Evolutionary conservation across 2,888 invertebrate species (phyloP).

Genomic region (Aleiodes alternator): DNA sequence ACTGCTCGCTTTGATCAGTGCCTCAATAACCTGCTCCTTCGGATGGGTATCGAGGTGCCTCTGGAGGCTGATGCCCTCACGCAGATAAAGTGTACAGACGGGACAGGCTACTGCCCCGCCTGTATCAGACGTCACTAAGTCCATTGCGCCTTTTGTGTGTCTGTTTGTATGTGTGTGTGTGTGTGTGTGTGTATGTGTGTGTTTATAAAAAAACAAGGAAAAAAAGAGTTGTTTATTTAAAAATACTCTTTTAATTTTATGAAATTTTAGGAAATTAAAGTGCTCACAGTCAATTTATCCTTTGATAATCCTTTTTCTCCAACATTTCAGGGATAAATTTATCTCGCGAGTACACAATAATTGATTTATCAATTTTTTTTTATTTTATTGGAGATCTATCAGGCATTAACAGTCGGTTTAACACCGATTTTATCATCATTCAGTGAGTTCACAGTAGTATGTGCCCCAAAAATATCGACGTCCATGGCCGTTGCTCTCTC

Average conservation of each 20-base stretch:
- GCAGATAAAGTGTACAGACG: constrained; percentile 89
- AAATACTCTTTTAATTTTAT: too few relatives aligned
- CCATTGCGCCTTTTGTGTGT: constrained; percentile 52
- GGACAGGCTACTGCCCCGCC: constrained; percentile 80
- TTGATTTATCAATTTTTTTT: neutral
- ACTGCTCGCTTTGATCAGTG: constrained; percentile 78
- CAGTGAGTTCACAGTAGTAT: constrained; percentile 57
- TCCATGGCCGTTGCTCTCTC: constrained; percentile 69
- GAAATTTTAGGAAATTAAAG: too few relatives aligned
- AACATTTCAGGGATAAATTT: too few relatives aligned
- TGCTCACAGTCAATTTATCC: too few relatives aligned
- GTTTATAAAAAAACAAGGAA: neutral
- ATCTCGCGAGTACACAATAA: too few relatives aligned
- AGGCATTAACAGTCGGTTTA: constrained; percentile 62
- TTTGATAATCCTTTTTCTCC: too few relatives aligned
- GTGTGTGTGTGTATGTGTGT: too few relatives aligned
- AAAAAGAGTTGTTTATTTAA: neutral
- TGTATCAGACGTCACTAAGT: constrained; percentile 50
- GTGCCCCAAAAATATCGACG: constrained; percentile 74
- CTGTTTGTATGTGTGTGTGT: too few relatives aligned
- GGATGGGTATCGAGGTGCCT: constrained; percentile 91
- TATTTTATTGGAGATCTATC: constrained; percentile 61
- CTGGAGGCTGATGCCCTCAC: constrained; percentile 89
- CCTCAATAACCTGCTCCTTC: constrained; percentile 91
- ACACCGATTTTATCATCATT: constrained; percentile 62